Conservation (phyloP, 1,140 invertebrate genomes). For the honey bee (Apis mellifera) region DNA sequence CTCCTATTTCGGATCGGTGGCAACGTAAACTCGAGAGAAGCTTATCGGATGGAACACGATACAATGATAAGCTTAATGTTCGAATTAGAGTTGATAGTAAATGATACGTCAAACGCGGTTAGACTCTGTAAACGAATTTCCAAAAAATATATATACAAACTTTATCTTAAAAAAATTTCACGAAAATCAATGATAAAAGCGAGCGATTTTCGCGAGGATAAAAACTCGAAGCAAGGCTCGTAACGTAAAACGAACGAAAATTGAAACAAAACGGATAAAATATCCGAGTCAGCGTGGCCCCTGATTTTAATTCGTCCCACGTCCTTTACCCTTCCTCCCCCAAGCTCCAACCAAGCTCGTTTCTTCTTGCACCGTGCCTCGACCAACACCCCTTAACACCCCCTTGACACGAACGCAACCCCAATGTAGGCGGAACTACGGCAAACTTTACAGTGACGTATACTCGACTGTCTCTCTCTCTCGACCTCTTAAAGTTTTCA, state of each 20-base stretch:
- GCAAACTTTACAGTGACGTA: conserved; percentile 53
- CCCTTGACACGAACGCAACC: conserved; percentile 1
- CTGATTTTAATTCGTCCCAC: conserved; percentile 47
- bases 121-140: background rate
- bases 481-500: conserved; percentile 43
- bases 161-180: too few relatives aligned
- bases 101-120: background rate
- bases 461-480: conserved; percentile 15
- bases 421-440: conserved; percentile 44
- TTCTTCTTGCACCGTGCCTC: conserved; percentile 6
- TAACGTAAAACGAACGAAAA: background rate
- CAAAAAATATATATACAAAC: too few relatives aligned
- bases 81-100: conserved; percentile 38
- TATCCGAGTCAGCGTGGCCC: conserved; percentile 17
- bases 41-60: conserved; percentile 53
- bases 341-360: background rate
- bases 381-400: conserved; percentile 17
- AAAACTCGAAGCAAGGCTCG: too few relatives aligned
- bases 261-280: background rate
- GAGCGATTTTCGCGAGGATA: too few relatives aligned
- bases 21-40: conserved; percentile 57
- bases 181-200: too few relatives aligned
- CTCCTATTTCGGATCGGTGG: conserved; percentile 33
- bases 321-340: background rate
- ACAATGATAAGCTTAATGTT: conserved; percentile 11